Percentiles rank a stretch among this genome's conserved stretches.
These are phyloP conservation scores for Odontomachus brunneus DNA, from an alignment of 1,140 invertebrate genomes.

Conservation along the genomic window DNA sequence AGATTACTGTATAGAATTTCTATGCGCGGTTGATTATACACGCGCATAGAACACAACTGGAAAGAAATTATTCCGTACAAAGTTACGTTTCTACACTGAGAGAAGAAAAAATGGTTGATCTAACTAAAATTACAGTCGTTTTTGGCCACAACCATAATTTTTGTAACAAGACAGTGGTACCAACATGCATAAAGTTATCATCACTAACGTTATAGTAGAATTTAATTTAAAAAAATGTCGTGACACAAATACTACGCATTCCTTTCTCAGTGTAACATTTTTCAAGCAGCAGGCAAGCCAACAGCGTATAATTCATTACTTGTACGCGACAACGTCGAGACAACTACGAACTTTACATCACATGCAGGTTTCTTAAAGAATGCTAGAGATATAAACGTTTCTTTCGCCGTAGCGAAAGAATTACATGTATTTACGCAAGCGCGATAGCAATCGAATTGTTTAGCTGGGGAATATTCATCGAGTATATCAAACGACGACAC, in stretches of 20 bases:
- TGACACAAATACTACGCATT: too few species aligned
- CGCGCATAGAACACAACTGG: not conserved
- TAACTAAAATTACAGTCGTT: too few species aligned
- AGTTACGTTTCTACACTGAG: conserved; percentile 27
- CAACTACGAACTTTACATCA: not conserved
- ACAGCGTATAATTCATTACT: not conserved
- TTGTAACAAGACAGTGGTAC: too few species aligned
- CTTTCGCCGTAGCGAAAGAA: not conserved
- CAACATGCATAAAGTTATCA: too few species aligned
- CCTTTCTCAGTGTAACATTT: too few species aligned
- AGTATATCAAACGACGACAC: conserved; percentile 21
- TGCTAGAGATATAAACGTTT: not conserved
- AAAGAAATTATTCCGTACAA: not conserved
- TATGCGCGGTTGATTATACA: conserved; percentile 18
- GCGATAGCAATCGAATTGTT: conserved; percentile 57
- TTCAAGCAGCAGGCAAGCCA: conserved; percentile 22
- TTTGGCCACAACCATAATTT: too few species aligned
- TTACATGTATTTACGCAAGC: conserved; percentile 44
- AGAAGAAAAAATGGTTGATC: too few species aligned
- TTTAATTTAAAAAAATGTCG: too few species aligned
- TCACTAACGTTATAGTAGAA: too few species aligned
- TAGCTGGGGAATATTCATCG: conserved; percentile 21
- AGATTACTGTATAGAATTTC: conserved; percentile 14
- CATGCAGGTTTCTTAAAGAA: not conserved
- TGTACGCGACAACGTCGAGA: not conserved